Percentiles rank a stretch among this genome's conserved stretches.
These are phyloP conservation scores for Polymixis flavicincta DNA, from an alignment of 2,888 invertebrate species.

Conservation along the genomic window DNA sequence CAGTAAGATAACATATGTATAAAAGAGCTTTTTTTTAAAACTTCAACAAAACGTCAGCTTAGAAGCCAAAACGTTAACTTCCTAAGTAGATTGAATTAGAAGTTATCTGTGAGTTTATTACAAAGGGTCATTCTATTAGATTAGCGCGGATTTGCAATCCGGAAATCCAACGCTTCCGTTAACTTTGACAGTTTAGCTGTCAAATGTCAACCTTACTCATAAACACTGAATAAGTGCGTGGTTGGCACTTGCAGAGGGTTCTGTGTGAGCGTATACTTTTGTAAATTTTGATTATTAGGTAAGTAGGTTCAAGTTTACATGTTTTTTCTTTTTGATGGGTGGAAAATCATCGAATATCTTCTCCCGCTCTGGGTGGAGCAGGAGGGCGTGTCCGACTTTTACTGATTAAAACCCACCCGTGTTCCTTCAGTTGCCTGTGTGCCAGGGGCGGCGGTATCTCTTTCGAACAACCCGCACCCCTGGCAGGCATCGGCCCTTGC, in stretches of 20 bases:
- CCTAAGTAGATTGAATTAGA: constrained; percentile 20
- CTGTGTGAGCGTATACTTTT: neutral
- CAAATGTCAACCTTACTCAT: constrained; percentile 33
- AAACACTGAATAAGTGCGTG: neutral
- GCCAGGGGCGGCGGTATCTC: too few species aligned
- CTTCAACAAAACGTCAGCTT: neutral
- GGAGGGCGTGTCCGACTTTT: too few species aligned
- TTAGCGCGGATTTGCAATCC: constrained; percentile 6
- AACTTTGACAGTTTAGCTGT: constrained; percentile 32
- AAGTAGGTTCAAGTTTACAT: neutral
- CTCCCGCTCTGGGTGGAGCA: too few species aligned
- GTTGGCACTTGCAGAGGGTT: neutral
- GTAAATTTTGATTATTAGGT: neutral
- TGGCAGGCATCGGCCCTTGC: too few species aligned
- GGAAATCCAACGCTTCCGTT: neutral
- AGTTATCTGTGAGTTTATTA: constrained; percentile 11
- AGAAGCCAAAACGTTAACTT: neutral
- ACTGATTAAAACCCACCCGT: too few species aligned
- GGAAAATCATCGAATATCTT: too few species aligned
- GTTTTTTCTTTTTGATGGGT: too few species aligned
- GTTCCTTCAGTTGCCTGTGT: too few species aligned
- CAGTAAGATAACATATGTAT: too few species aligned
- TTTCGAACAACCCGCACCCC: too few species aligned
- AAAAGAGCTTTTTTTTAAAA: neutral
- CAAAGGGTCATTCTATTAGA: constrained; percentile 32